Evolutionary conservation across 2,113 vertebrate genomes (phyloP), one percentile per base, ranked within the genome.

Genomic region (Sturnus vulgaris): DNA sequence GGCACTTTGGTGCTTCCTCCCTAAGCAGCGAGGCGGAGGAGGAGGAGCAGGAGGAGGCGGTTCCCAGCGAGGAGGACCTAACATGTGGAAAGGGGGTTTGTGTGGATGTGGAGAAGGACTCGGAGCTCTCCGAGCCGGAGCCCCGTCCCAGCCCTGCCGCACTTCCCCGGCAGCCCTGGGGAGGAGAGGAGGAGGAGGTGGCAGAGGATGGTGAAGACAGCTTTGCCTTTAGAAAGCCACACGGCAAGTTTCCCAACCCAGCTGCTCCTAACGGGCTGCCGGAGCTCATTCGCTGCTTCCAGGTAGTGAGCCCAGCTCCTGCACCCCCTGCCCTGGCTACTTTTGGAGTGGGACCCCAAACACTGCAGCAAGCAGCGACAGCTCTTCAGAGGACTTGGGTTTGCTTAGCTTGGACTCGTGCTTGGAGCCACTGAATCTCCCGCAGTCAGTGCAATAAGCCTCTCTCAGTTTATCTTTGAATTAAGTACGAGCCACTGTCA

Each of bases 261-360:
- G 57, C 19, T 50, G 92, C 91, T 95, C 90, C 84, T 95, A 57
- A 84, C 8, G 84, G 94, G 89, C 96, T 97, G 90, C 97, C 97
- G 4, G 95, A 64, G 61, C 68, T 98, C 98, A 98, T 98, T 97
- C 97, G 97, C 97, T 98, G 98, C 96, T 98, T 98, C 96, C 98
- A 98, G 98, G 98, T 98, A 98, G 98, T 91, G 87, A 96, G 80
- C 63, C 68, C 82, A 47, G 88, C n/a, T 10, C 77, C 66, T 82
- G 91, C 93, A 39, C 60, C 82, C 90, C 52, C 2, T 2, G 9
- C 42, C 88, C 65, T 0, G 2, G 17, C 53, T 77, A 4, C 63
- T 83, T 91, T 46, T 52, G 92, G 88, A 83, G 35, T 42, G 88
- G 93, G 85, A 71, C 20, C 73, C 57, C 87, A 71, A 97, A 96